Base-by-base conservation (phyloP, 2,888 invertebrate genomes). In the Agrochola circellaris region DNA sequence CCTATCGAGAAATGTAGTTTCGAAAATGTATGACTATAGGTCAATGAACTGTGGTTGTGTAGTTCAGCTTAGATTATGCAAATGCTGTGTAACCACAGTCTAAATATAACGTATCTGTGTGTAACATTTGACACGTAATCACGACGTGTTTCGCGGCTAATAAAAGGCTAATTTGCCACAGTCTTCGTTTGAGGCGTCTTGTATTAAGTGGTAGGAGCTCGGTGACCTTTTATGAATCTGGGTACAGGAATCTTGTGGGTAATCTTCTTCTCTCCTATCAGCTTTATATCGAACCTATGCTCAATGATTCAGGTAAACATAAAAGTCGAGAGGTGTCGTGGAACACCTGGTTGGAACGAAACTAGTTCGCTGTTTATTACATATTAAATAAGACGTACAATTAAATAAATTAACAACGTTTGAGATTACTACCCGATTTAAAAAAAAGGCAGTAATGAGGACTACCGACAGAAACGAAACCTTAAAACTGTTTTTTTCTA, bases 41-140 rank as follows among this genome's bases (percentile, higher is more conserved):
- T n/a, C 67, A 73, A 71, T 71, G 78, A 83, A 64, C 82, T 45
- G n/a, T 51, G 51, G 23, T 51, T 51, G 51, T 61, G 30, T 48
- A 54, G 30, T 83, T 83, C 42, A 51, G 64, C 68, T 64, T 23
- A 71, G 30, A 77, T 83, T 83, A 83, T 82, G 83, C 67, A 83
- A 77, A 83, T 65, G 23, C 48, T 20, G 58, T 71, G 67, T 68
- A 68, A 68, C 45, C 48, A 51, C 70, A 51, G 38, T 70, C 42
- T 56, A 60, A 73, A 67, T 64, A 71, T 61, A 77, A 54, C 56
- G 48, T 62, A 60, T 67, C 42, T 71, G 34, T 66, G 70, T 54
- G 75, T 38, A 67, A 67, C 38, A 65, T 48, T 58, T 54, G 83
- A 68, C 61, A 65, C 64, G 73, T 83, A 69, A 83, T 68, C 64